A percentile compares a stretch with the other conserved stretches of the same genome.
These are phyloP conservation scores for Villa cingulata DNA, from an alignment of 2,888 invertebrate genomes.

Conservation along the genomic window DNA sequence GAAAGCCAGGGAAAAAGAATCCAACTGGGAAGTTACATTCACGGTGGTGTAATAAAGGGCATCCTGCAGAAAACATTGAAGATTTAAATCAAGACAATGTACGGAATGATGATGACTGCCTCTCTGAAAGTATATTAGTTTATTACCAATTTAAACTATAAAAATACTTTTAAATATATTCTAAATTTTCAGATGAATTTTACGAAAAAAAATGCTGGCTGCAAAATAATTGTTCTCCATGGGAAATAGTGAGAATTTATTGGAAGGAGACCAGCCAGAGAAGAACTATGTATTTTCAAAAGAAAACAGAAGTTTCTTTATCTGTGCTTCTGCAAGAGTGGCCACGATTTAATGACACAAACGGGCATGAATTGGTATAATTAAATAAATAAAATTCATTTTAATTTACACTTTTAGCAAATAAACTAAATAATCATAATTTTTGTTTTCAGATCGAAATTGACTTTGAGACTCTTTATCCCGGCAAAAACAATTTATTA, in stretches of 20 bases:
- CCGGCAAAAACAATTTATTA: not conserved
- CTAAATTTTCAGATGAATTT: conserved; percentile 5
- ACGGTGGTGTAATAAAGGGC: not conserved
- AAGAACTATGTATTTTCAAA: not conserved
- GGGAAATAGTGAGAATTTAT: not conserved
- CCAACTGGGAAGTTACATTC: not conserved
- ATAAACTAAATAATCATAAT: not conserved
- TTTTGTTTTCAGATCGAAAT: conserved; percentile 1
- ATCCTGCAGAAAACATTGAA: too few relatives aligned
- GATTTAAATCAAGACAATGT: too few relatives aligned
- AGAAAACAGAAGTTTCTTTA: not conserved
- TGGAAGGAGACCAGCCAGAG: not conserved
- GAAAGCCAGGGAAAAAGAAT: not conserved
- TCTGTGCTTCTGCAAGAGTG: not conserved
- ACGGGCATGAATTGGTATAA: not conserved
- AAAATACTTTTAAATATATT: too few relatives aligned
- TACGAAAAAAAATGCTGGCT: conserved; percentile 3
- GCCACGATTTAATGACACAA: too few relatives aligned
- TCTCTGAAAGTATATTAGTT: too few relatives aligned
- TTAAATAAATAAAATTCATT: not conserved
- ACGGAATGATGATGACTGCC: too few relatives aligned
- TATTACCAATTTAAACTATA: too few relatives aligned
- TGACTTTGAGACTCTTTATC: not conserved
- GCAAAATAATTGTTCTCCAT: not conserved
- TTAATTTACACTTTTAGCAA: not conserved